phyloP scores from a whole-genome alignment of 1,140 invertebrate genomes.

The Whitmania pigra region DNA sequence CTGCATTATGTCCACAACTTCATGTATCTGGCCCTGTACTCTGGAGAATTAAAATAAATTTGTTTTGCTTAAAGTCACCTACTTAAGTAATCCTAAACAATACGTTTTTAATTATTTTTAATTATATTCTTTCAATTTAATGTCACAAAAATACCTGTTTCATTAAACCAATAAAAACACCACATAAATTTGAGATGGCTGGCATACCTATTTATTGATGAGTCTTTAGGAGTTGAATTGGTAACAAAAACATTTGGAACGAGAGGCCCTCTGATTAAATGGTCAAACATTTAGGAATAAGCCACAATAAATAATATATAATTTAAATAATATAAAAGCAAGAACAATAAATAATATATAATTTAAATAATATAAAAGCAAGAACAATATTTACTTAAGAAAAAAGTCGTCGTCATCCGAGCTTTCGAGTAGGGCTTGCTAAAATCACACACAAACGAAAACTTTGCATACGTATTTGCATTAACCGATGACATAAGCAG shows the following conservation, averaged over 20 bases:
- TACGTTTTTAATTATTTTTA: neutral
- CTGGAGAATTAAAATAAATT: slow-evolving; percentile 29
- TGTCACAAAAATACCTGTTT: no score
- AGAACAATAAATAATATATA: no score
- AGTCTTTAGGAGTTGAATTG: neutral
- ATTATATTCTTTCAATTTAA: neutral
- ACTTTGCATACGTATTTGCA: neutral
- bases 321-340: neutral
- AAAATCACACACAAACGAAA: neutral
- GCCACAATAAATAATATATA: neutral
- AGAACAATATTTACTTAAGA: neutral
- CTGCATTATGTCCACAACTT: slow-evolving; percentile 49
- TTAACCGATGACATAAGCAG: neutral
- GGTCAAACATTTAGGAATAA: neutral
- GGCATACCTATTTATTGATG: neutral
- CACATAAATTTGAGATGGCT: no score
- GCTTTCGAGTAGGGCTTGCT: slow-evolving; percentile 9
- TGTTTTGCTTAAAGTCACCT: neutral
- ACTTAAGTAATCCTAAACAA: neutral
- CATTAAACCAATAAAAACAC: no score
- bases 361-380: neutral
- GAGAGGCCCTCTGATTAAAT: neutral
- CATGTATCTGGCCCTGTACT: slow-evolving; percentile 47
- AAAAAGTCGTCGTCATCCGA: slow-evolving; percentile 11
- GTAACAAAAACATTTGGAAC: slow-evolving; percentile 11